Evolutionary conservation across 1,140 invertebrate species (phyloP).

Genomic region (Pseudomyrmex pallidus): DNA sequence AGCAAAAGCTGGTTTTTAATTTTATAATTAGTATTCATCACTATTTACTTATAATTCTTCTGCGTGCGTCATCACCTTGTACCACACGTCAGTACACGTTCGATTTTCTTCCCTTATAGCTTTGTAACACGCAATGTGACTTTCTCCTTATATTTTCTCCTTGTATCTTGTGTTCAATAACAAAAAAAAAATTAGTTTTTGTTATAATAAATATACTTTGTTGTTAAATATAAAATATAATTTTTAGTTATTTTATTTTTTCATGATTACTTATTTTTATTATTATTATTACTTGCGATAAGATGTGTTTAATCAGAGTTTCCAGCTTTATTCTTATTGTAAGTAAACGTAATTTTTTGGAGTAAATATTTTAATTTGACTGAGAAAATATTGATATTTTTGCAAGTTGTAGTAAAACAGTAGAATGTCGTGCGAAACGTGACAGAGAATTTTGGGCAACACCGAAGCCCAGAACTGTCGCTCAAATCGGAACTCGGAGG

Average conservation of each 20-base stretch:
- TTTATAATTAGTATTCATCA: slow-evolving; percentile 8
- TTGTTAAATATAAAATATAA: slow-evolving; percentile 4
- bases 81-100: background rate
- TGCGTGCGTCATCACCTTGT: slow-evolving; percentile 11
- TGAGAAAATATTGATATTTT: background rate
- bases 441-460: slow-evolving; percentile 2
- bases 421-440: background rate
- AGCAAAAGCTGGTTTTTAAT: slow-evolving; percentile 10
- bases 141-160: background rate
- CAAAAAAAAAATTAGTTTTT: background rate
- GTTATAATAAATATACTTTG: background rate
- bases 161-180: background rate
- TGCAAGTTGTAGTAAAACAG: too few relatives aligned
- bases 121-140: slow-evolving; percentile 11
- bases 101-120: background rate
- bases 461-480: slow-evolving; percentile 31
- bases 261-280: background rate
- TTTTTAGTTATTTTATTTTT: background rate
- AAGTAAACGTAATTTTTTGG: too few relatives aligned
- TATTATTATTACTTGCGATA: background rate
- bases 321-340: background rate
- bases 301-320: background rate
- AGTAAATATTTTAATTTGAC: background rate
- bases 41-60: slow-evolving; percentile 15
- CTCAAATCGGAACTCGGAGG: slow-evolving; percentile 23